Evolutionary conservation across 2,888 invertebrate genomes (phyloP), one percentile per base, ranked within the genome.

Genomic region (Phasia obesa): DNA sequence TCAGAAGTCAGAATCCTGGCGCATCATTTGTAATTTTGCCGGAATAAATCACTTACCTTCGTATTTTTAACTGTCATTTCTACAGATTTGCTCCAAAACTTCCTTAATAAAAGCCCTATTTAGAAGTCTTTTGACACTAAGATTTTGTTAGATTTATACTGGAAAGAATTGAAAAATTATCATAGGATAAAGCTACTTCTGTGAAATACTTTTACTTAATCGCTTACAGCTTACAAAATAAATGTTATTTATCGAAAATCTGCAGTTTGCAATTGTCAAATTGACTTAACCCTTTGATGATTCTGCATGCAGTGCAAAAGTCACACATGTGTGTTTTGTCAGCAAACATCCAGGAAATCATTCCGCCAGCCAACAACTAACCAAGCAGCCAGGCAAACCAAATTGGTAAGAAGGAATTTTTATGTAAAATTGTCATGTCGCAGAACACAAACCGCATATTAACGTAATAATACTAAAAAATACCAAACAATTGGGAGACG

Each of bases 381-480:
- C 49, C 73, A 53, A 57, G 9, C 51, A 27, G 23, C 25, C 64
- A 55, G 38, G 62, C 60, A 55, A 65, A 71, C 74, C 70, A 60
- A 84, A 73, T 35, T 70, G 76, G 49, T 80, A 74, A 59, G 62
- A 59, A 65, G 51, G 73, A 81, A 78, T 77, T 74, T 57, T 78
- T 76, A 74, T 70, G 47, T 17, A 74, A 82, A 81, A 62, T 74
- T 62, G 59, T 78, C 71, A 75, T 83, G 83, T 51, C 75, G 65
- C 78, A 71, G 38, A 65, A 75, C 75, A 75, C 69, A 74, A 81
- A 84, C 84, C 84, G 78, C 84, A 81, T 81, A 81, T 84, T 84
- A 84, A 81, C 74, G 84, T 78, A 81, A 84, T 84, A 84, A 84
- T 78, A 60, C 55, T 47, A 70, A 65, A 59, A 70, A 49, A 65